Conservation (phyloP, 2,888 invertebrate genomes). For the Chrysodeixis includens region DNA sequence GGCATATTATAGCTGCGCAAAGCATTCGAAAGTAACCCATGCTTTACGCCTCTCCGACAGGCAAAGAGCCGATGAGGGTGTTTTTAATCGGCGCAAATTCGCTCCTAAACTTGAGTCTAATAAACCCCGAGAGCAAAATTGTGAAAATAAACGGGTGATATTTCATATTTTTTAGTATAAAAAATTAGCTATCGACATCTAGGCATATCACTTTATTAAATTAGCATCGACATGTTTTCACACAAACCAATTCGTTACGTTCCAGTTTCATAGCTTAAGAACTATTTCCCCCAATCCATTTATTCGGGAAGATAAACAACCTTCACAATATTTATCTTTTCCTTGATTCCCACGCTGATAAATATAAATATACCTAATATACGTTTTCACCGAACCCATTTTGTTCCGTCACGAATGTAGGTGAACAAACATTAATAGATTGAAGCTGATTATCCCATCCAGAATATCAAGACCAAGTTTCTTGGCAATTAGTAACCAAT, state of each 20-base stretch:
- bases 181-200: too few species aligned
- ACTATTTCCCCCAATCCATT: slow-evolving; percentile 27
- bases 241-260: slow-evolving; percentile 11
- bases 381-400: slow-evolving; percentile 15
- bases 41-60: too few species aligned
- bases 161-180: too few species aligned
- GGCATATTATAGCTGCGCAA: too few species aligned
- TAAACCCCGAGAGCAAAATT: too few species aligned
- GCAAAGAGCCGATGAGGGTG: too few species aligned
- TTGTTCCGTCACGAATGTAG: slow-evolving; percentile 23
- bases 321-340: slow-evolving; percentile 8
- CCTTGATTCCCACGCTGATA: slow-evolving; percentile 7
- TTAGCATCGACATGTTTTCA: background rate
- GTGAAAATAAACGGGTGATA: too few species aligned
- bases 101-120: too few species aligned
- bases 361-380: slow-evolving; percentile 18
- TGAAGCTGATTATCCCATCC: slow-evolving; percentile 26
- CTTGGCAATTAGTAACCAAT: slow-evolving; percentile 34
- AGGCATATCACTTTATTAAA: background rate
- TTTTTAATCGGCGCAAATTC: too few species aligned
- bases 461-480: slow-evolving; percentile 30
- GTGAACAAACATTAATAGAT: slow-evolving; percentile 34
- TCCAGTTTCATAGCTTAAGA: slow-evolving; percentile 20
- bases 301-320: slow-evolving; percentile 28
- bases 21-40: too few species aligned